Percentiles rank a stretch among this genome's conserved stretches.
phyloP scores from a whole-genome alignment of 2,113 vertebrate genomes.

The Lycaon pictus region DNA sequence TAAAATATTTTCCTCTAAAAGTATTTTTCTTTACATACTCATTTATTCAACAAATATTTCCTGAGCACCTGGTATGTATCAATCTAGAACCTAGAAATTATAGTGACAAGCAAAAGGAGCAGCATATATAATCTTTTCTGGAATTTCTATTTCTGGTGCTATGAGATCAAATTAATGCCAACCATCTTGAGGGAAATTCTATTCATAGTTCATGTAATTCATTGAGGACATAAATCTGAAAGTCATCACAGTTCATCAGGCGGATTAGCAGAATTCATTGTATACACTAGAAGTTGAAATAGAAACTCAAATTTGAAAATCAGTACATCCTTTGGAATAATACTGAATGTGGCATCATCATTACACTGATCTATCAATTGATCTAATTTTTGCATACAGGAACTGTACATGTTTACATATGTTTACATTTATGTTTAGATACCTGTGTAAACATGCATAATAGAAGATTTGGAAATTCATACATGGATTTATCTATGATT shows the following conservation, averaged over 20 bases:
- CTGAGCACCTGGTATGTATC: not conserved
- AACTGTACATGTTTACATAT: not conserved
- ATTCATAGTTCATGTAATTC: slow-evolving; percentile 51
- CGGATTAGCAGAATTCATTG: slow-evolving; percentile 40
- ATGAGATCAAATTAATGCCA: slow-evolving; percentile 29
- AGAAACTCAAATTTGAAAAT: slow-evolving; percentile 58
- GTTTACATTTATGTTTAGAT: not conserved
- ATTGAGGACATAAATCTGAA: slow-evolving; percentile 55
- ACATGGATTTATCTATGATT: not conserved
- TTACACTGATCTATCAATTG: not conserved
- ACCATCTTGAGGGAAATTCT: slow-evolving; percentile 33
- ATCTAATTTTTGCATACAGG: not conserved
- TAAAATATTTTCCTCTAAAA: not conserved
- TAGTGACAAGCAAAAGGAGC: not conserved
- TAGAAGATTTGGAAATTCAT: not conserved
- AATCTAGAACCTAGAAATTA: not conserved
- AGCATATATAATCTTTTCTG: not conserved
- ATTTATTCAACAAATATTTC: slow-evolving; percentile 9
- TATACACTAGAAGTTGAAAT: slow-evolving; percentile 29
- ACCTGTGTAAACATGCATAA: not conserved
- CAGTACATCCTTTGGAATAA: slow-evolving; percentile 13
- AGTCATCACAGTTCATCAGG: slow-evolving; percentile 35
- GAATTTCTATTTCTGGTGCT: slow-evolving; percentile 51
- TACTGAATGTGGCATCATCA: not conserved
- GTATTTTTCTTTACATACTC: not conserved